Evolutionary conservation across 1,140 invertebrate species (phyloP).

Genomic region (fruit fly (Drosophila melanogaster)): DNA sequence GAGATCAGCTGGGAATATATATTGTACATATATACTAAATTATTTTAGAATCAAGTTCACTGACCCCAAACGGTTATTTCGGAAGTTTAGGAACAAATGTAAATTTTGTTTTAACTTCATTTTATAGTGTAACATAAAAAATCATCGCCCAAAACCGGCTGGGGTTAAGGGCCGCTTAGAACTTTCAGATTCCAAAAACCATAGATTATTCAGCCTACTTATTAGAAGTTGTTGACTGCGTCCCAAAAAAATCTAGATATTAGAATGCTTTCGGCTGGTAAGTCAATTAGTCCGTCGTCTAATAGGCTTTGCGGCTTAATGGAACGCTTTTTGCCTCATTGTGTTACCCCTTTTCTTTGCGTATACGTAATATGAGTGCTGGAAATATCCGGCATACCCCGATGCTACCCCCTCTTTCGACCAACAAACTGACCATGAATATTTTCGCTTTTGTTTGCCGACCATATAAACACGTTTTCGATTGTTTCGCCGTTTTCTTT

Average conservation of each 20-base stretch:
- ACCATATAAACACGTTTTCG: constrained; percentile 49
- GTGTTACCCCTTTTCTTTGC: constrained; percentile 14
- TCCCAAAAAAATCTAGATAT: constrained; percentile 7
- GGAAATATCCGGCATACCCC: constrained; percentile 8
- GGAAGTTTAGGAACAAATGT: too few relatives aligned
- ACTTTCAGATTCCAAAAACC: not conserved
- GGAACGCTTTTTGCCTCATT: constrained; percentile 12
- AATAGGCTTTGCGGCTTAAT: constrained; percentile 37
- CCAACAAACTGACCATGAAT: constrained; percentile 46
- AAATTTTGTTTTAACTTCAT: too few relatives aligned
- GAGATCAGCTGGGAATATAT: too few relatives aligned
- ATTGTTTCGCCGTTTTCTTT: constrained; percentile 40
- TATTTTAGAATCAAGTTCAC: not conserved
- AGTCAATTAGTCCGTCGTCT: constrained; percentile 41
- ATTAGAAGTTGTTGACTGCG: not conserved
- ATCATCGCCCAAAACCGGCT: too few relatives aligned
- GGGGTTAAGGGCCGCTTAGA: constrained; percentile 1
- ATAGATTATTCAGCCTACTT: not conserved
- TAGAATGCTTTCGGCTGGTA: constrained; percentile 21
- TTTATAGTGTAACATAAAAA: too few relatives aligned
- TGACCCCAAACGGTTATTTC: not conserved
- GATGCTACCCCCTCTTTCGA: not conserved
- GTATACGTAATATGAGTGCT: constrained; percentile 51
- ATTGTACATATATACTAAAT: too few relatives aligned
- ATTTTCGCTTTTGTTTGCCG: constrained; percentile 41